These are phyloP conservation scores for Anser cygnoides DNA, from an alignment of 2,113 vertebrate genomes.

Conservation along the genomic window DNA sequence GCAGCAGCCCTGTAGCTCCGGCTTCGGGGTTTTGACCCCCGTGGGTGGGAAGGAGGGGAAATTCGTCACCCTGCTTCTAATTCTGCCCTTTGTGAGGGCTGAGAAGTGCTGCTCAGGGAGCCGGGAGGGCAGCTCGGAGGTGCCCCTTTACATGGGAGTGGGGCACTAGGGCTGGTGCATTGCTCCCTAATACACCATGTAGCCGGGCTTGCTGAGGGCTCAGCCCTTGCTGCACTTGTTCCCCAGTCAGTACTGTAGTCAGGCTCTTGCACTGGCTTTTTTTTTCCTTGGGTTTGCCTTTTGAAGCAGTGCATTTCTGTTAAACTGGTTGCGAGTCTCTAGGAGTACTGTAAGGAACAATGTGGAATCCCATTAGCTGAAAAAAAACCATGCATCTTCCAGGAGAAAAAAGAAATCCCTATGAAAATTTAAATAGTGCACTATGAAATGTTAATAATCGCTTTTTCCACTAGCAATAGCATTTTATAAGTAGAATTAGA, in stretches of 20 bases:
- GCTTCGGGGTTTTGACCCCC: background rate
- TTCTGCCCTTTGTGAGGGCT: background rate
- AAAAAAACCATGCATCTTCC: constrained; percentile 15
- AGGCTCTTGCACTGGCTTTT: background rate
- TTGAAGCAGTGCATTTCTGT: background rate
- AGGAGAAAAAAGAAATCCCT: background rate
- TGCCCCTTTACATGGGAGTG: background rate
- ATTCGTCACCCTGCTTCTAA: background rate
- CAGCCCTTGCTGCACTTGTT: background rate
- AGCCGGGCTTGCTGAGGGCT: background rate
- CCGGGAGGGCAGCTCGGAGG: background rate
- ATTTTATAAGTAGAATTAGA: constrained; percentile 26
- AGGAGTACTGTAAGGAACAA: background rate
- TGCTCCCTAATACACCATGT: background rate
- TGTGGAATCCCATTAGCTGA: background rate
- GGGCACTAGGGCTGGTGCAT: background rate
- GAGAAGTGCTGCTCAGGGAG: background rate
- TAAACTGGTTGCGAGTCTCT: background rate
- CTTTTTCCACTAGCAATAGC: constrained; percentile 9
- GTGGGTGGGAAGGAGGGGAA: background rate
- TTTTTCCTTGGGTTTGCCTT: background rate
- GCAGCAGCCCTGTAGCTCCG: constrained; percentile 1
- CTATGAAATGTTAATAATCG: constrained; percentile 25
- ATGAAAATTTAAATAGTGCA: constrained; percentile 19
- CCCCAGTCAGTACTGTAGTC: background rate